Conservation (phyloP, 37 sponge, comb jelly and placozoan genomes). For the Crambe crambe region DNA sequence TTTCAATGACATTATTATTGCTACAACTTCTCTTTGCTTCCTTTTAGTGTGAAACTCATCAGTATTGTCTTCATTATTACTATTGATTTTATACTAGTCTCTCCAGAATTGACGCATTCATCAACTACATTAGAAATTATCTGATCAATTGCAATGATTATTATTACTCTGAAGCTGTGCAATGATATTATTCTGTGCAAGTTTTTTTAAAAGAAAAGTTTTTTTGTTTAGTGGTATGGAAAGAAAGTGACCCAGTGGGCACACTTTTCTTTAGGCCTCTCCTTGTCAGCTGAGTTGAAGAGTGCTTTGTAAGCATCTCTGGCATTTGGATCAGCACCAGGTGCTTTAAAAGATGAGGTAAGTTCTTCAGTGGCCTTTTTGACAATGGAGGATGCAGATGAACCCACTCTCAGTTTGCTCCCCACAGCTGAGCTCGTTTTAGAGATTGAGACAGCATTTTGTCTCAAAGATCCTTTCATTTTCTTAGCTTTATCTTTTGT, state of each 20-base stretch:
- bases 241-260: conserved; percentile 87
- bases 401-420: conserved; percentile 17
- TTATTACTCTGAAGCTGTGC: too few relatives aligned
- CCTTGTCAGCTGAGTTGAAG: conserved; percentile 64
- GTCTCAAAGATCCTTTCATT: neutral
- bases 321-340: conserved; percentile 47
- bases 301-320: conserved; percentile 81
- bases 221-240: conserved; percentile 73
- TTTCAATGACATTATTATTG: too few relatives aligned
- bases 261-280: conserved; percentile 54
- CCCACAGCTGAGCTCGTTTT: too few relatives aligned
- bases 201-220: too few relatives aligned
- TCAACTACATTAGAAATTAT: too few relatives aligned
- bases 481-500: neutral
- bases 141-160: too few relatives aligned
- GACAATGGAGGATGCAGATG: conserved; percentile 3
- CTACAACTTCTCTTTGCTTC: too few relatives aligned
- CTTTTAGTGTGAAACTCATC: too few relatives aligned
- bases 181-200: too few relatives aligned
- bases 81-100: too few relatives aligned
- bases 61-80: too few relatives aligned
- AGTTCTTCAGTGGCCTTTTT: conserved; percentile 20
- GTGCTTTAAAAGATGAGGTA: conserved; percentile 4
- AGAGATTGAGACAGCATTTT: neutral
- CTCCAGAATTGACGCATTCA: too few relatives aligned